Base-by-base conservation (phyloP, 2,113 vertebrate genomes). In the Callopanchax toddi region DNA sequence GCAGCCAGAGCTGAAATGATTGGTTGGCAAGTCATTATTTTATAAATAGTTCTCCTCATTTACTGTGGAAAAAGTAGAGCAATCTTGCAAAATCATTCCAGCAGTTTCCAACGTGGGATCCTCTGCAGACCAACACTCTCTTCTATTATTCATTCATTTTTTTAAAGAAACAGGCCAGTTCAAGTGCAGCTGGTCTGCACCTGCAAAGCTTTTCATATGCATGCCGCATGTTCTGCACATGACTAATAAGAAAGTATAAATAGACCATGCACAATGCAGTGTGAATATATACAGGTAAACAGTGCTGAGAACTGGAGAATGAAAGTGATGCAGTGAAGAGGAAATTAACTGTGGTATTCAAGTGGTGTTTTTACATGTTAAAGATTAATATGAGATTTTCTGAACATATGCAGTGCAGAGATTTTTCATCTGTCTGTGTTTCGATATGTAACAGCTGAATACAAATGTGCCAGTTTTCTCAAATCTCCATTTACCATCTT, bases 111-210 rank as follows among this genome's bases (percentile, higher is more conserved):
- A 34, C 52, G 57, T 79, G 16, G 68, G 69, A 60, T 60, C 71
- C 79, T 87, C 70, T 71, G 76, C 81, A 81, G 84, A 60, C 84
- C 78, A 54, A 67, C 16, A 62, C 69, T 63, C 72, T 83, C 69
- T 62, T 91, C 72, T 62, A 91, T 91, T 82, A 91, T 89, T 88
- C 78, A 89, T 74, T 65, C 55, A 49, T 61, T 56, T 49, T 43
- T 61, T 63, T 69, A 18, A 66, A 66, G 76, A 88, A 84, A 45
- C 83, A 63, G 79, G 76, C 66, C 74, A 78, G 77, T 44, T 69
- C 64, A 49, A 5, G 18, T 9, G 37, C 71, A 75, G 56, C 63
- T 69, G 60, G 13, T 48, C 54, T 65, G 61, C 76, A 82, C 79
- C 78, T 78, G 78, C 71, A 81, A 10, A 66, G 72, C 71, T 60